These are phyloP conservation scores for Nannobrachium achirus DNA, from an alignment of 2,113 vertebrate species.

Conservation along the genomic window DNA sequence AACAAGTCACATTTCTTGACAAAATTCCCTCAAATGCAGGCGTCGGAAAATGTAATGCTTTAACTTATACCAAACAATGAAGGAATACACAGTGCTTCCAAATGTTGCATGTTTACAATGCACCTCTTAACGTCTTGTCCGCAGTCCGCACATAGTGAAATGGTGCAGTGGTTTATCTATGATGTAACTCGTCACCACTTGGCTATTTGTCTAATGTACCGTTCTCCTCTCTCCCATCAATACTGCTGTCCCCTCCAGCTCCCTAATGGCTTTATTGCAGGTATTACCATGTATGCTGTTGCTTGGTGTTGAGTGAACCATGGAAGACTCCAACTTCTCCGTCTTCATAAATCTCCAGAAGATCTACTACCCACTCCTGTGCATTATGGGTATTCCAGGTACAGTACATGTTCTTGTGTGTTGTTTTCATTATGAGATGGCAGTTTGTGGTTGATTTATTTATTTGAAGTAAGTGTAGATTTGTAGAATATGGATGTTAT, in stretches of 20 bases:
- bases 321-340: slow-evolving; percentile 60
- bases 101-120: too few species aligned
- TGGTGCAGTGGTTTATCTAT: not conserved
- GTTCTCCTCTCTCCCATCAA: slow-evolving; percentile 4
- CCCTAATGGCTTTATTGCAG: slow-evolving; percentile 69
- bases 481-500: too few species aligned
- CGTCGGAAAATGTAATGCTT: too few species aligned
- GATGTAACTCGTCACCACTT: not conserved
- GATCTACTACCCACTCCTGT: slow-evolving; percentile 81
- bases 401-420: slow-evolving; percentile 5
- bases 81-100: too few species aligned
- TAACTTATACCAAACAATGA: too few species aligned
- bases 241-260: slow-evolving; percentile 15
- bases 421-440: not conserved
- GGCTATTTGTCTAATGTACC: not conserved
- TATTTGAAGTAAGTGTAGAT: too few species aligned
- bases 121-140: too few species aligned
- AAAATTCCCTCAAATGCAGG: too few species aligned
- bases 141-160: not conserved
- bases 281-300: slow-evolving; percentile 45
- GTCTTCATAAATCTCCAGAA: slow-evolving; percentile 75
- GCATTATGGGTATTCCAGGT: slow-evolving; percentile 81
- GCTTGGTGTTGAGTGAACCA: slow-evolving; percentile 42
- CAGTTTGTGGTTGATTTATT: too few species aligned
- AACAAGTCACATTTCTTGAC: too few species aligned